Evolutionary conservation across 1,140 invertebrate species (phyloP).

Genomic region (Proctacanthus coquilletti): DNA sequence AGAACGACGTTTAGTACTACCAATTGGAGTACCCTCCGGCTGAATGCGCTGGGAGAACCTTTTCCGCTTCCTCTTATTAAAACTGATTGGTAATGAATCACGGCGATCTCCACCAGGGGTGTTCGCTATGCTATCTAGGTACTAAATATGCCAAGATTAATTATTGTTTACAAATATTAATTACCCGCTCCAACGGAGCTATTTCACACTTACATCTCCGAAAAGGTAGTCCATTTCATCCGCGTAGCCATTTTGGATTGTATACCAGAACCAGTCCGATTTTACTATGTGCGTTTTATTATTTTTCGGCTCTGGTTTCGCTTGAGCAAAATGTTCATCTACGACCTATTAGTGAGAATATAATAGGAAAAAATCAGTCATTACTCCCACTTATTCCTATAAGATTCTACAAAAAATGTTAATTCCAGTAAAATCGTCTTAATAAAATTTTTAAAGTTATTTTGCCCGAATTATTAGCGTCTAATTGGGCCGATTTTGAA

Average conservation of each 20-base stretch:
- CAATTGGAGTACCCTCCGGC: conserved; percentile 22
- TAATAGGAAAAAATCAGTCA: conserved; percentile 6
- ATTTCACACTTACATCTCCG: conserved; percentile 49
- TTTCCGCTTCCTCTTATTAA: conserved; percentile 52
- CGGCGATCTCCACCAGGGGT: conserved; percentile 35
- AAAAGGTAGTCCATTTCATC: conserved; percentile 80
- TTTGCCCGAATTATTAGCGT: no score
- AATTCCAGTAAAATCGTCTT: background rate
- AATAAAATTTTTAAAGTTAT: conserved; percentile 1
- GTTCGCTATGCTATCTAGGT: conserved; percentile 29
- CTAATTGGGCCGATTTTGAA: no score
- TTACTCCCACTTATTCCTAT: conserved; percentile 3
- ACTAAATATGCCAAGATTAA: conserved; percentile 10
- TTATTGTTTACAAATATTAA: background rate
- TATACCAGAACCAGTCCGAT: conserved; percentile 89
- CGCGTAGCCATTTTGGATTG: conserved; percentile 87
- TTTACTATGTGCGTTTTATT: conserved; percentile 56
- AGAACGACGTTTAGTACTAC: conserved; percentile 53
- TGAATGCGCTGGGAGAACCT: conserved; percentile 33
- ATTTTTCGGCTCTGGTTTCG: conserved; percentile 43
- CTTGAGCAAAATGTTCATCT: conserved; percentile 55
- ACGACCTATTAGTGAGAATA: conserved; percentile 48
- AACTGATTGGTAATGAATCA: conserved; percentile 35
- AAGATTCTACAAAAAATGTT: conserved; percentile 6
- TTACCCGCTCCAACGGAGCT: no score